Base-by-base conservation (phyloP, 2,113 vertebrate species). In the Leucosticte australis region DNA sequence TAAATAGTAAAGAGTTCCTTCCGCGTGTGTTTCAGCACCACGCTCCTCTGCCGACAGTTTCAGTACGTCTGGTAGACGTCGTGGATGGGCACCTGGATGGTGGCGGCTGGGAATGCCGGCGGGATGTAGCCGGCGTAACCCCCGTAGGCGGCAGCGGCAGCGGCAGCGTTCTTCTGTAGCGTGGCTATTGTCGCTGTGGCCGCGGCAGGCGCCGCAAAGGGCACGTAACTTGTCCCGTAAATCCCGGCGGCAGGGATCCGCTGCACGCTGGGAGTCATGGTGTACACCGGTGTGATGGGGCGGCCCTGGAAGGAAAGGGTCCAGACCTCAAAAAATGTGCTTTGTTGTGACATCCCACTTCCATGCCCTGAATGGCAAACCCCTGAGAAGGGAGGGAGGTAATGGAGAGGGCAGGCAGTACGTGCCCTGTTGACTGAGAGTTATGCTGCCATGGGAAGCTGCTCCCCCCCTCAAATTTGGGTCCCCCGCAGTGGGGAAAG, bases 1-100 rank as follows among this genome's bases (percentile, higher is more conserved):
- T 98, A 99, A 99, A 99, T 98, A 99, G 97, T 98, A 96, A 91
- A 98, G 95, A 96, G 98, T 98, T 98, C 98, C 99, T 99, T 99
- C 98, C 97, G 96, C 92, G 93, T 98, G 89, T 89, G 93, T 79
- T 87, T 71, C 82, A 57, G 52, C 28, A 5, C 31, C 35, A 4
- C 42, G 6, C 33, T 50, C 50, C 68, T 56, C 50, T 39, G 94
- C 67, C 10, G 5, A 70, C 74, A 80, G 92, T 74, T 55, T 97
- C 98, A 99, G 97, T 99, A 99, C 18, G 99, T 99, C 98, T 98
- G 99, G 97, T 99, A 99, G 97, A 99, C 84, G 4, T 99, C 99
- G 0, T 99, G 99, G 75, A 99, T 98, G 79, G 99, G 99, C 75
- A 99, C 98, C 98, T 99, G 99, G 91, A 99, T 98, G 78, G 99